These are phyloP conservation scores for Zaprionus taronus DNA, from an alignment of 1,140 invertebrate species.

Conservation along the genomic window DNA sequence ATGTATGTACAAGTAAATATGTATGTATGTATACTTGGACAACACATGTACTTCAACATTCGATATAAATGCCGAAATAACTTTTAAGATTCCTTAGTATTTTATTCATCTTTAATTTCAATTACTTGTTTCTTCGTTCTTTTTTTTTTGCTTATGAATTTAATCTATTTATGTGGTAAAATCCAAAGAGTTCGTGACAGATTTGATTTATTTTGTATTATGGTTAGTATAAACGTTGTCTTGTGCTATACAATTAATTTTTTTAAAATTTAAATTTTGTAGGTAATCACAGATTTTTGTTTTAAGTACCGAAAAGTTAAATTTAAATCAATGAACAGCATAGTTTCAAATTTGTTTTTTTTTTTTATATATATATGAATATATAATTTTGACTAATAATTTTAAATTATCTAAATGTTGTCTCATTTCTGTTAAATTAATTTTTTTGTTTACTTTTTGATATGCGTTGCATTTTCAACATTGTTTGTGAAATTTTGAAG, in stretches of 20 bases:
- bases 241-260: conserved; percentile 74
- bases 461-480: conserved; percentile 79
- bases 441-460: conserved; percentile 57
- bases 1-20: conserved; percentile 20
- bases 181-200: conserved; percentile 39
- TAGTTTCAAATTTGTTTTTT: conserved; percentile 68
- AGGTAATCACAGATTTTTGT: conserved; percentile 84
- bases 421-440: conserved; percentile 53
- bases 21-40: conserved; percentile 6
- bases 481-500: conserved; percentile 43
- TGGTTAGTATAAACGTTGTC: conserved; percentile 55
- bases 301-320: conserved; percentile 80
- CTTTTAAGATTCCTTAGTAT: conserved; percentile 9
- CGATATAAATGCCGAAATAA: conserved; percentile 15
- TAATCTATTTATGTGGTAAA: conserved; percentile 26
- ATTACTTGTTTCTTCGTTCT: conserved; percentile 2
- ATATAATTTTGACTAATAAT: conserved; percentile 83
- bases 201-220: conserved; percentile 47
- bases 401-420: conserved; percentile 80
- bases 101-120: conserved; percentile 13
- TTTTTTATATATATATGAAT: conserved; percentile 35
- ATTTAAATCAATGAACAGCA: conserved; percentile 75
- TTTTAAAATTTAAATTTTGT: conserved; percentile 81
- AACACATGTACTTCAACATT: conserved; percentile 6
- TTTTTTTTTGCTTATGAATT: conserved; percentile 29